Evolutionary conservation across 2,113 vertebrate genomes (phyloP).

Genomic region (Scophthalmus maximus): DNA sequence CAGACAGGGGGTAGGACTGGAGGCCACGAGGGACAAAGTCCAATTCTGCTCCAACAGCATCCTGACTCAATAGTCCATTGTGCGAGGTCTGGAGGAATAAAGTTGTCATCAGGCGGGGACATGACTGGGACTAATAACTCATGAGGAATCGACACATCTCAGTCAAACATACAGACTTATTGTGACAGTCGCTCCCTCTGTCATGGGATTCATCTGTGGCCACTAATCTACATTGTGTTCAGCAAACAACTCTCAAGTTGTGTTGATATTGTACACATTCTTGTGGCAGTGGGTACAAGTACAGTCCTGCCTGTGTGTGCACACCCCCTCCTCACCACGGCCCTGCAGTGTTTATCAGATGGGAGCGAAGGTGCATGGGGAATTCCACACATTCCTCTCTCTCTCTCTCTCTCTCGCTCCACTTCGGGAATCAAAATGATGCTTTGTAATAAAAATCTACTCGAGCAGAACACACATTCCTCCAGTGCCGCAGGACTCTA

Average conservation of each 20-base stretch:
- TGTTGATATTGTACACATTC: conserved; percentile 65
- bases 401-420: conserved; percentile 39
- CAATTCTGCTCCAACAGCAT: conserved; percentile 52
- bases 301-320: conserved; percentile 56
- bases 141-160: conserved; percentile 28
- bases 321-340: conserved; percentile 39
- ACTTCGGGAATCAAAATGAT: conserved; percentile 23
- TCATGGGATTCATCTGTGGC: conserved; percentile 35
- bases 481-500: neutral
- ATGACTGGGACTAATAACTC: conserved; percentile 42
- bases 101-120: conserved; percentile 48
- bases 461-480: conserved; percentile 30
- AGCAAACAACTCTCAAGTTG: conserved; percentile 55
- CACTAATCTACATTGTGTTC: conserved; percentile 43
- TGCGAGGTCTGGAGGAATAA: conserved; percentile 51
- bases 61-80: conserved; percentile 67
- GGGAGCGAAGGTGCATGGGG: conserved; percentile 64
- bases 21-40: conserved; percentile 58
- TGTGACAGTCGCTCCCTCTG: conserved; percentile 24
- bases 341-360: conserved; percentile 75
- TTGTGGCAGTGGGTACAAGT: conserved; percentile 67
- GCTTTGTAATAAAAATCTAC: conserved; percentile 28
- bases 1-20: conserved; percentile 58
- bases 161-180: conserved; percentile 24
- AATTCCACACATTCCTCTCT: conserved; percentile 81